Conservation (phyloP, 2,113 vertebrate genomes). For the Phalacrocorax brasilianus region DNA sequence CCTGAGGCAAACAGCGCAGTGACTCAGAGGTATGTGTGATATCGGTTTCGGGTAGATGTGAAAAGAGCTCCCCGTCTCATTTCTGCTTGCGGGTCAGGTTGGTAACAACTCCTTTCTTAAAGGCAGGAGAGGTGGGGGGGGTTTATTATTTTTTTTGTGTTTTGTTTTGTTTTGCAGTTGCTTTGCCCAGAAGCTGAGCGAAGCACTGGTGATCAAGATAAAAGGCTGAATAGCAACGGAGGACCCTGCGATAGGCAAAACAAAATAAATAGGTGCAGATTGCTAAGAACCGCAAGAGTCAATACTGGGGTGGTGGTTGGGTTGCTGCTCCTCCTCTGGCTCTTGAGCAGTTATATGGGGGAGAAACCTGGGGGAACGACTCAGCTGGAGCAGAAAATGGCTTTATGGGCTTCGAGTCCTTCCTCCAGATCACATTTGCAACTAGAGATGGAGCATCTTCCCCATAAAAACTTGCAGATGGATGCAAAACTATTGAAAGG, state of each 20-base stretch:
- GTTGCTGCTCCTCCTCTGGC: not conserved
- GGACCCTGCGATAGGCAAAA: not conserved
- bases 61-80: not conserved
- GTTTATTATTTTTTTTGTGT: not conserved
- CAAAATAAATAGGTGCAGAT: not conserved
- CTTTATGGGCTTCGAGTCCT: not conserved
- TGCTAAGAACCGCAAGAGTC: not conserved
- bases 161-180: not conserved
- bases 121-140: not conserved
- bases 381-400: not conserved
- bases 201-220: not conserved
- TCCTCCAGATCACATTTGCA: not conserved
- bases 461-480: rapidly evolving
- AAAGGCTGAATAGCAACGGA: not conserved
- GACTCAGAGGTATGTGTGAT: not conserved
- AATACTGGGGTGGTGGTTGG: not conserved
- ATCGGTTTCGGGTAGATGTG: not conserved
- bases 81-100: not conserved
- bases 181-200: not conserved
- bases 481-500: not conserved
- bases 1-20: rapidly evolving
- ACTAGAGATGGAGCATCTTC: not conserved
- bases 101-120: not conserved
- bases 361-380: not conserved
- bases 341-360: not conserved